A percentile compares a stretch with the other conserved stretches of the same genome.
phyloP scores from a whole-genome alignment of 1,140 invertebrate genomes.

The Delia radicum region DNA sequence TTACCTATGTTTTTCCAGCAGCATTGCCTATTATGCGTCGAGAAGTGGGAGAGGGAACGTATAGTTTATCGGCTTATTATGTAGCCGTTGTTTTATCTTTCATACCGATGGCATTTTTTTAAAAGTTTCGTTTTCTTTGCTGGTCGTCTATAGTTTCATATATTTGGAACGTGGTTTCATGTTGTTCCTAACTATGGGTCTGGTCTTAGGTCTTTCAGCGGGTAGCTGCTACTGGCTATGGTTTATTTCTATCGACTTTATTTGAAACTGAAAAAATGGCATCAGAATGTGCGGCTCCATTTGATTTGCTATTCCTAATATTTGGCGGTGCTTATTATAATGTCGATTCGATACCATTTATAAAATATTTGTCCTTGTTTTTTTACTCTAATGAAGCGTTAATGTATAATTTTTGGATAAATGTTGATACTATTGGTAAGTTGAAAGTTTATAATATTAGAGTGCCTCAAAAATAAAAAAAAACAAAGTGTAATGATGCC shows the following conservation, averaged over 20 bases:
- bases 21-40: conserved; percentile 64
- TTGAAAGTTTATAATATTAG: too few relatives aligned
- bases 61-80: conserved; percentile 64
- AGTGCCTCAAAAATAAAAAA: too few relatives aligned
- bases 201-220: conserved; percentile 44
- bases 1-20: conserved; percentile 65
- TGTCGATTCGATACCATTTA: conserved; percentile 58
- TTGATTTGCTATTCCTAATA: conserved; percentile 62
- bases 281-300: conserved; percentile 61
- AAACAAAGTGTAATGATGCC: too few relatives aligned
- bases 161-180: conserved; percentile 43
- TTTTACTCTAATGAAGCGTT: conserved; percentile 70
- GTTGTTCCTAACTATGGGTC: conserved; percentile 43
- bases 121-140: conserved; percentile 61
- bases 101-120: conserved; percentile 61
- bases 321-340: conserved; percentile 64
- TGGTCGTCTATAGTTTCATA: conserved; percentile 57
- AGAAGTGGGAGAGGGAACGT: conserved; percentile 65
- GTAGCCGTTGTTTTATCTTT: conserved; percentile 64
- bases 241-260: conserved; percentile 62
- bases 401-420: conserved; percentile 68
- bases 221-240: conserved; percentile 55
- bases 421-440: conserved; percentile 63
- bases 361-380: conserved; percentile 68
- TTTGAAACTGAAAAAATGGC: conserved; percentile 62